These are phyloP conservation scores for Eleutherodactylus coqui DNA, from an alignment of 2,797 vertebrate genomes.

Conservation along the genomic window DNA sequence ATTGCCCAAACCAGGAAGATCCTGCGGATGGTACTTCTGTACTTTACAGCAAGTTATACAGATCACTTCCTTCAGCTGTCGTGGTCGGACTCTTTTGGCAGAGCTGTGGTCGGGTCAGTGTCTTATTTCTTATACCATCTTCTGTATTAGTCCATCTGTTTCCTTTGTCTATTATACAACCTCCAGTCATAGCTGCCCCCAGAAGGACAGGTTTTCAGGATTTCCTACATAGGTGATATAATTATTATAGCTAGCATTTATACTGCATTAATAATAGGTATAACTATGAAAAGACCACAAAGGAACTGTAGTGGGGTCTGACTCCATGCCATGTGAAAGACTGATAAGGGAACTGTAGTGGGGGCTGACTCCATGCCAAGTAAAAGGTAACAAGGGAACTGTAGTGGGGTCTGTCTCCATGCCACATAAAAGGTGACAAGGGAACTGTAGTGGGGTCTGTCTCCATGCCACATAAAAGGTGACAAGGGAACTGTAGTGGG, in stretches of 20 bases:
- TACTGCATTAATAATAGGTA: no score
- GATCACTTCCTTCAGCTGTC: neutral
- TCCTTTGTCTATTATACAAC: neutral
- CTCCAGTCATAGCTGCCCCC: no score
- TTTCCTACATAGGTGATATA: no score
- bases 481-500: neutral
- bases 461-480: neutral
- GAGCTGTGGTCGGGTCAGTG: neutral
- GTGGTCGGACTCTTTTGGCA: neutral
- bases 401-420: neutral
- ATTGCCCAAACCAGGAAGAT: neutral
- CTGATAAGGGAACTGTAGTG: neutral
- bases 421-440: neutral
- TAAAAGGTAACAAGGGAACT: no score
- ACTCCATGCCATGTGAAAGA: neutral
- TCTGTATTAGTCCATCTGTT: neutral
- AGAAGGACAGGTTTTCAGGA: no score
- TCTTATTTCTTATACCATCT: neutral
- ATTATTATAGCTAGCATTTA: no score
- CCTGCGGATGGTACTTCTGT: neutral
- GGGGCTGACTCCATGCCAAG: neutral
- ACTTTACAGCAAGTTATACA: neutral
- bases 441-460: neutral
- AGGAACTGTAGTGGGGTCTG: neutral
- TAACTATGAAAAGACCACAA: neutral